These are phyloP conservation scores for Elanus axillaris DNA, from an alignment of 2,113 vertebrate species.

Conservation along the genomic window DNA sequence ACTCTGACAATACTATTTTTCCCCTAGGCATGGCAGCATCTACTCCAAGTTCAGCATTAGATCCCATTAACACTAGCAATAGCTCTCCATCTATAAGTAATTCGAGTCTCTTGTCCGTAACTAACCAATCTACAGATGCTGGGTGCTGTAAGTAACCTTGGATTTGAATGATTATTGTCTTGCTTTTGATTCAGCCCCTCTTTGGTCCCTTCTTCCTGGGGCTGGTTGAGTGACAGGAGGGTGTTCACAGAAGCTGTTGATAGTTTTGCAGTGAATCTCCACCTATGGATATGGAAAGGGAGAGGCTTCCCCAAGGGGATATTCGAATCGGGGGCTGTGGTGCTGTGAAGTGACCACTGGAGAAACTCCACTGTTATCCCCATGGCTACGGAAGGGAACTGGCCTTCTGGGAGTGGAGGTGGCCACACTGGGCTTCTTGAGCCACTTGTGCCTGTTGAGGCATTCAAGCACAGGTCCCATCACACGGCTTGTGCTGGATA, in stretches of 20 bases:
- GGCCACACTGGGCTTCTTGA: neutral
- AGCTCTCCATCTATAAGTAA: neutral
- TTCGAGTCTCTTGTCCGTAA: neutral
- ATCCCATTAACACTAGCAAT: neutral
- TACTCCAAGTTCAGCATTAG: neutral
- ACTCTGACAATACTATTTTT: neutral
- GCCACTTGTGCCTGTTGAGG: neutral
- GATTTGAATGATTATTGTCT: neutral
- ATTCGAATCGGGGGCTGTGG: rapidly evolving
- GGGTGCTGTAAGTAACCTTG: slow-evolving; percentile 48
- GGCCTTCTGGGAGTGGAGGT: neutral
- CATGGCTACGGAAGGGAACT: neutral
- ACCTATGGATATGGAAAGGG: neutral
- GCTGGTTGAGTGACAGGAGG: neutral
- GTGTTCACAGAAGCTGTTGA: neutral
- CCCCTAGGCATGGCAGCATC: neutral
- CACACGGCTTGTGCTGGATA: neutral
- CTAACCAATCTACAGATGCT: neutral
- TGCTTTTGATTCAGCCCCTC: neutral
- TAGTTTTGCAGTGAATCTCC: neutral
- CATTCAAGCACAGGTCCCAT: neutral
- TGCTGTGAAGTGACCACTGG: neutral
- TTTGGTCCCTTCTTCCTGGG: neutral
- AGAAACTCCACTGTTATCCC: neutral
- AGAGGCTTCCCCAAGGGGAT: neutral